Base-by-base conservation (phyloP, 2,888 invertebrate species). In the Hydrotaea diabolus region DNA sequence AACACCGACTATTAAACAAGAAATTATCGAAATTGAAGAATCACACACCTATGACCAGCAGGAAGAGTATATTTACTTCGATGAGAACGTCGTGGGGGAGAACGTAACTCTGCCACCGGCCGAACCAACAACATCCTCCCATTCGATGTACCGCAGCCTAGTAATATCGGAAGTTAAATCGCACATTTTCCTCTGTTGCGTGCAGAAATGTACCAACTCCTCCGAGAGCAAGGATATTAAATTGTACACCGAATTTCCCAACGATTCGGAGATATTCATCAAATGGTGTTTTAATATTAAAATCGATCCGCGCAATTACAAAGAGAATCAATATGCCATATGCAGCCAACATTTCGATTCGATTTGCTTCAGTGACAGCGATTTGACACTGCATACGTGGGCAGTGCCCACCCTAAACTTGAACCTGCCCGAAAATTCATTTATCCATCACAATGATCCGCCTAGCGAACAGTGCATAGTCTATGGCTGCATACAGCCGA, bases 231-330 rank as follows among this genome's bases (percentile, higher is more conserved):
- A 71, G 4, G 77, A 80, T 46, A 77, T 87, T 19, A 81, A 83
- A 49, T 77, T 88, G 19, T 87, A 86, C 43, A 85, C 83, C 9
- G 84, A 86, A 79, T 87, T 87, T 64, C 87, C 86, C 7, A 77
- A 77, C 2, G 87, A 87, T 75, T 86, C 86, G 39, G 87, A 88
- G 73, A 84, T 88, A 23, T 87, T 88, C 53, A 87, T 87, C 21
- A 88, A 88, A 82, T 88, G 88, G 88, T 88, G 88, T 85, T 87
- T 86, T 46, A 87, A 87, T 80, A 76, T 88, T 21, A 87, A 88
- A 86, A 86, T 88, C 26, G 87, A 88, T 83, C 87, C 87, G 0
- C 86, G 87, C 21, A 86, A 86, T 59, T 87, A 87, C 57, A 77
- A 86, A 23, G 87, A 88, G 43, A 86, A 86, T n/a, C 76, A 83